These are phyloP conservation scores for Corythaixoides concolor DNA, from an alignment of 2,113 vertebrate species.

Conservation along the genomic window DNA sequence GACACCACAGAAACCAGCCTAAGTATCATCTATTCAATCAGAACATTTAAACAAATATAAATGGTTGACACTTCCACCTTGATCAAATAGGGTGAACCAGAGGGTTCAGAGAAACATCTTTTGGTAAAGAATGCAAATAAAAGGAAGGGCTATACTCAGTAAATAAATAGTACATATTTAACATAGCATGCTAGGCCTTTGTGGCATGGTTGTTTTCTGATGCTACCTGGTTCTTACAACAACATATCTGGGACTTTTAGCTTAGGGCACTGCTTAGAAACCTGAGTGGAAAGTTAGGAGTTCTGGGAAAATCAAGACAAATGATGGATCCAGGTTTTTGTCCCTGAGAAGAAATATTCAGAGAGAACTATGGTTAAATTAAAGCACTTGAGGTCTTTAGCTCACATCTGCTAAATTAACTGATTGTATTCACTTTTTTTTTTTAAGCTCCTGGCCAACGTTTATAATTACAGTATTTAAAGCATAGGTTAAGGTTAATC, in stretches of 20 bases:
- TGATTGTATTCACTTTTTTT: background rate
- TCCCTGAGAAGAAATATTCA: background rate
- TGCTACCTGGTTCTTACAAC: background rate
- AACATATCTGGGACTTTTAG: background rate
- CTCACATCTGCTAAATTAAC: background rate
- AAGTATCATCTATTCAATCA: background rate
- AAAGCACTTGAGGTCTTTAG: background rate
- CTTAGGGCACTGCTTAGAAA: background rate
- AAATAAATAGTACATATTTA: background rate
- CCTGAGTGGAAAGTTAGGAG: background rate
- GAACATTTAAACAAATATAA: background rate
- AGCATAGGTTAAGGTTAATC: background rate
- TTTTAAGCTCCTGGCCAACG: background rate
- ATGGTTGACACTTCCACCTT: background rate
- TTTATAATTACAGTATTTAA: background rate
- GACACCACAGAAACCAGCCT: background rate
- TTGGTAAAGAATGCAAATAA: background rate
- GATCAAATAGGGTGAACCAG: background rate
- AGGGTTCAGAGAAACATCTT: background rate
- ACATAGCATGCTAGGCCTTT: background rate
- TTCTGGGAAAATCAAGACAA: background rate
- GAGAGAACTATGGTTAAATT: background rate
- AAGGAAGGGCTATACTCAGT: background rate
- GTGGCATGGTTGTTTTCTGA: background rate
- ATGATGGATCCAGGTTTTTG: background rate